phyloP scores from a whole-genome alignment of 2,113 vertebrate species.

The Nycticryphes semicollaris region DNA sequence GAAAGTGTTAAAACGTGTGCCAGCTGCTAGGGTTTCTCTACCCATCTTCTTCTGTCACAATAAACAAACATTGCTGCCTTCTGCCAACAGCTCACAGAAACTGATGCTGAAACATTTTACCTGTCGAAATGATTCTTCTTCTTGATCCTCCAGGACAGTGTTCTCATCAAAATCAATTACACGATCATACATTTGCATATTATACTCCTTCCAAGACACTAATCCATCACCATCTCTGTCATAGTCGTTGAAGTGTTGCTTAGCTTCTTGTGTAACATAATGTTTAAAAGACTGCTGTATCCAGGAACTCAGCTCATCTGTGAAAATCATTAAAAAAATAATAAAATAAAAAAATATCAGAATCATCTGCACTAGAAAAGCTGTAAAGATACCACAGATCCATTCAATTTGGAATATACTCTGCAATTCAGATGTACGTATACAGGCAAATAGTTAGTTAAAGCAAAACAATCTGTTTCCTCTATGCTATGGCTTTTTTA shows the following conservation, averaged over 20 bases:
- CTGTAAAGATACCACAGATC: not conserved
- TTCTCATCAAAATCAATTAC: conserved; percentile 84
- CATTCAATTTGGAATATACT: not conserved
- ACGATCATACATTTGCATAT: conserved; percentile 84
- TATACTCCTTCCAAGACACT: conserved; percentile 94
- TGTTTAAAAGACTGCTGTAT: conserved; percentile 93
- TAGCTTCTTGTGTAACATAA: conserved; percentile 91
- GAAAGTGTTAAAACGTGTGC: conserved; percentile 21
- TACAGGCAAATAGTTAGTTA: not conserved
- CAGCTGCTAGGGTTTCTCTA: not conserved
- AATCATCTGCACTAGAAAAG: not conserved
- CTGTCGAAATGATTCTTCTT: conserved; percentile 90
- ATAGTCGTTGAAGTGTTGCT: conserved; percentile 87
- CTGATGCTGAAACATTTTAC: conserved; percentile 71
- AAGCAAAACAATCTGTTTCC: not conserved
- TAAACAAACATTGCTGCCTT: not conserved
- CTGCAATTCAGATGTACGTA: not conserved
- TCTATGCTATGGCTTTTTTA: not conserved
- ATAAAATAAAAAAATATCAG: not conserved
- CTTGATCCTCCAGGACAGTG: conserved; percentile 82
- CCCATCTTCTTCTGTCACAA: not conserved
- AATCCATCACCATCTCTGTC: conserved; percentile 84
- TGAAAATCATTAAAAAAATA: conserved; percentile 5
- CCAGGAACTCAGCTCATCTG: conserved; percentile 93
- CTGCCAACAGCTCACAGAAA: conserved; percentile 4